Evolutionary conservation across 2,113 vertebrate species (phyloP).

Genomic region (Scolopax mira): DNA sequence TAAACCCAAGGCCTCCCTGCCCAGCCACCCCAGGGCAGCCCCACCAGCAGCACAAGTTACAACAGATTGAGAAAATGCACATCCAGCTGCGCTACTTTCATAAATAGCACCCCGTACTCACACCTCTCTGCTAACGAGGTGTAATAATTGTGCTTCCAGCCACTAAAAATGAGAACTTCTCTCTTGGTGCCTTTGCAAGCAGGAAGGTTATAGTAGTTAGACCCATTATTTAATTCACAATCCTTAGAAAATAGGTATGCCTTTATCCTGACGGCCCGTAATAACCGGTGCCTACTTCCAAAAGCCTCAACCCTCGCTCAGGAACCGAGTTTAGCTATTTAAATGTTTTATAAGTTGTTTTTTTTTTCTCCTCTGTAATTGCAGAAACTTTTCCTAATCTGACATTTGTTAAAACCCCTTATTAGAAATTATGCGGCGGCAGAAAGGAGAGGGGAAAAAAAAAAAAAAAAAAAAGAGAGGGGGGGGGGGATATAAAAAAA

Average conservation of each 20-base stretch:
- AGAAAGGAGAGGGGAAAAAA: background rate
- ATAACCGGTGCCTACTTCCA: constrained; percentile 64
- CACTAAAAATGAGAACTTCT: constrained; percentile 1
- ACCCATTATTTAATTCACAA: constrained; percentile 47
- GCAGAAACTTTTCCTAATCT: constrained; percentile 89
- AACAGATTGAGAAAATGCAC: background rate
- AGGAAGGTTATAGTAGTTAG: constrained; percentile 2
- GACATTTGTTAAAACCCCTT: constrained; percentile 85
- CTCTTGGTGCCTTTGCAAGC: background rate
- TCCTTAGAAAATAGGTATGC: constrained; percentile 61
- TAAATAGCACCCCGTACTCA: background rate
- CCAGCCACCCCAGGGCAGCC: background rate
- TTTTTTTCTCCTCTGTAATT: constrained; percentile 62
- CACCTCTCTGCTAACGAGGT: background rate
- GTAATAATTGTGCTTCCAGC: constrained; percentile 11
- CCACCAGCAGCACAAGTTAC: background rate
- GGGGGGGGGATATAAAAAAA: background rate
- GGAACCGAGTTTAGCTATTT: constrained; percentile 84
- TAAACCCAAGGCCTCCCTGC: background rate
- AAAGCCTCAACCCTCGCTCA: constrained; percentile 52
- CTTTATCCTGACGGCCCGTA: constrained; percentile 37
- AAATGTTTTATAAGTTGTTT: constrained; percentile 84
- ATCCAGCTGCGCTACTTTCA: background rate
- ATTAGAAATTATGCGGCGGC: constrained; percentile 82
- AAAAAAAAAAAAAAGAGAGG: background rate